Evolutionary conservation across 2,888 invertebrate genomes (phyloP).

Genomic region (Penaeus monodon): DNA sequence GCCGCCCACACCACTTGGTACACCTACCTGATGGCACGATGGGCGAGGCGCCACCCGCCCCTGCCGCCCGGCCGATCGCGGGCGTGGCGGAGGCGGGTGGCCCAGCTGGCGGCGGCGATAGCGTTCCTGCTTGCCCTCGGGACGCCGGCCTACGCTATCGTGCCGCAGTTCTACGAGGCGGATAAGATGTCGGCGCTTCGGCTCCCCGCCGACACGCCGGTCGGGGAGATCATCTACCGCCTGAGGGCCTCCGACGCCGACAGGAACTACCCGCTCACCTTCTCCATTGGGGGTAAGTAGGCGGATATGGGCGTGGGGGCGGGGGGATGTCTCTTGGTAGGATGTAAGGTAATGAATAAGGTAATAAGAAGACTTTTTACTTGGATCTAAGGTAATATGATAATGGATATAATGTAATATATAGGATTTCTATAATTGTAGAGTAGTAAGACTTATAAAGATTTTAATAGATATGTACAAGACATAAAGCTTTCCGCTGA

Average conservation of each 20-base stretch:
- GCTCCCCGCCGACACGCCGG: slow-evolving; percentile 46
- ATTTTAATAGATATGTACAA: too few relatives aligned
- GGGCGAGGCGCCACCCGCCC: slow-evolving; percentile 43
- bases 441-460: too few relatives aligned
- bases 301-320: too few relatives aligned
- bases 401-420: too few relatives aligned
- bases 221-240: slow-evolving; percentile 87
- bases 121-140: neutral
- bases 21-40: slow-evolving; percentile 47
- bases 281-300: slow-evolving; percentile 79
- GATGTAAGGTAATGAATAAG: too few relatives aligned
- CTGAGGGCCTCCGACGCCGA: slow-evolving; percentile 88
- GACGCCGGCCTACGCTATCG: slow-evolving; percentile 14
- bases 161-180: slow-evolving; percentile 57
- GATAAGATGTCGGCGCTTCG: slow-evolving; percentile 52
- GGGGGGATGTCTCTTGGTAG: too few relatives aligned
- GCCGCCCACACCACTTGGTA: neutral
- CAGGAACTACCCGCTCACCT: slow-evolving; percentile 87
- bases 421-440: too few relatives aligned
- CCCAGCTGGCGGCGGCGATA: slow-evolving; percentile 19
- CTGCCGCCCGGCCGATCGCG: slow-evolving; percentile 28
- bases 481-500: too few relatives aligned
- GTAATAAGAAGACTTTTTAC: too few relatives aligned
- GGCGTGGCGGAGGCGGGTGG: slow-evolving; percentile 44
- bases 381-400: too few relatives aligned